phyloP scores from a whole-genome alignment of 2,888 invertebrate species.

The Hypolimnas misippus region DNA sequence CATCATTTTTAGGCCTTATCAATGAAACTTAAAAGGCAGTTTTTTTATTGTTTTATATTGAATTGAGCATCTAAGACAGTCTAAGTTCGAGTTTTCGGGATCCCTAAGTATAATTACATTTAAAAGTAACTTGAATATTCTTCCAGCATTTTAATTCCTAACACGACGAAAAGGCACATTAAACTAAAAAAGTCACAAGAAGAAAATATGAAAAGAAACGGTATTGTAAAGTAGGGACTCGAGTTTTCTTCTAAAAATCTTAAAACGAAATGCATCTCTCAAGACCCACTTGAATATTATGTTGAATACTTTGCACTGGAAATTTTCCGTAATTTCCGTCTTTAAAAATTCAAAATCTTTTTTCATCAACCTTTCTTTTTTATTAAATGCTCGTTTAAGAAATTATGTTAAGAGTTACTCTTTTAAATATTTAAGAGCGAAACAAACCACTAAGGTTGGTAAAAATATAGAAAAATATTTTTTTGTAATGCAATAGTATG shows the following conservation, averaged over 20 bases:
- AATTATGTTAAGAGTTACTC: not conserved
- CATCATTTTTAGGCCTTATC: too few species aligned
- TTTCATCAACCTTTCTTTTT: not conserved
- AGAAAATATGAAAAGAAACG: slow-evolving; percentile 11
- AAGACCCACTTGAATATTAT: slow-evolving; percentile 13
- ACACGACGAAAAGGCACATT: not conserved
- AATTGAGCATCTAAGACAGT: too few species aligned
- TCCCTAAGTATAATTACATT: too few species aligned
- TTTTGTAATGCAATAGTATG: too few species aligned
- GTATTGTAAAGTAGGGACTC: slow-evolving; percentile 13
- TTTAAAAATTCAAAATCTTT: not conserved
- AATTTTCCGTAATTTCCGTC: slow-evolving; percentile 3
- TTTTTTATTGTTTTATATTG: too few species aligned
- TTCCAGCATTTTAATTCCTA: not conserved
- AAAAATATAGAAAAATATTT: too few species aligned
- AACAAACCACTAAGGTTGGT: too few species aligned
- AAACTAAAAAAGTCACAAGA: not conserved
- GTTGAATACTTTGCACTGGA: slow-evolving; percentile 12
- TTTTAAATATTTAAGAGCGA: not conserved
- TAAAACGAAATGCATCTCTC: slow-evolving; percentile 18
- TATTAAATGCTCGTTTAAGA: not conserved
- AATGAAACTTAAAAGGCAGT: too few species aligned
- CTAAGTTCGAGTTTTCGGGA: too few species aligned
- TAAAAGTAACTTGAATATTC: too few species aligned
- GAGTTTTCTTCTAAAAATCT: slow-evolving; percentile 20